Conservation (phyloP, 2,888 invertebrate genomes). For the Julus scanicus region DNA sequence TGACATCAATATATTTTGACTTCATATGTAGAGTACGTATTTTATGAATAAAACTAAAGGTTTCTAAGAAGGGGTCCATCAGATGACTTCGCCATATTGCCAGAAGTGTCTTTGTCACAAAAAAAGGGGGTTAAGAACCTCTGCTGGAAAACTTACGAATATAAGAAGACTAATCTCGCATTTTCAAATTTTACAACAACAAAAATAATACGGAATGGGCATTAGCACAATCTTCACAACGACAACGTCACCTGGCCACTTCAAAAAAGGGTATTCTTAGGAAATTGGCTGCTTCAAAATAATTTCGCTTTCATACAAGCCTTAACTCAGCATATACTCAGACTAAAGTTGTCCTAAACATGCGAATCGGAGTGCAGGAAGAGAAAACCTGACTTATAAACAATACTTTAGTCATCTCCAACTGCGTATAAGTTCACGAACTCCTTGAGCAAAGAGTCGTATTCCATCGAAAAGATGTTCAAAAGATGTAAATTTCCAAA, state of each 20-base stretch:
- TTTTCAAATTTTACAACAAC: not conserved
- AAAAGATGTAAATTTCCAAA: conserved; percentile 22
- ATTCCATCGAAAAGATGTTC: conserved; percentile 35
- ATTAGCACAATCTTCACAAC: not conserved
- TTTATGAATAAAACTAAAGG: no score
- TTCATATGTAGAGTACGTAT: no score
- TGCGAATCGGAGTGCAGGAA: conserved; percentile 16
- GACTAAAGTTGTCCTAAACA: conserved; percentile 12
- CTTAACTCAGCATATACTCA: not conserved
- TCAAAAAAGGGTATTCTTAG: not conserved
- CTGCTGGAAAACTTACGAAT: no score
- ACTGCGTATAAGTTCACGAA: conserved; percentile 8
- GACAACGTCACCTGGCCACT: not conserved
- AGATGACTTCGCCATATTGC: no score
- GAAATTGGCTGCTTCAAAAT: not conserved
- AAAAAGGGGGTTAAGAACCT: no score
- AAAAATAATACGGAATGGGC: not conserved
- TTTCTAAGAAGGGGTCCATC: no score
- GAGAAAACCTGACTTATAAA: conserved; percentile 26
- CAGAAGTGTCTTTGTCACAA: no score
- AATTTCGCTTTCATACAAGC: not conserved
- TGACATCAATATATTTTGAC: no score
- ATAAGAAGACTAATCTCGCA: not conserved
- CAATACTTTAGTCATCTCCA: conserved; percentile 38
- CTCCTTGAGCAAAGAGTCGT: not conserved